phyloP scores from a whole-genome alignment of 1,140 invertebrate species.

The Zaprionus africanus region DNA sequence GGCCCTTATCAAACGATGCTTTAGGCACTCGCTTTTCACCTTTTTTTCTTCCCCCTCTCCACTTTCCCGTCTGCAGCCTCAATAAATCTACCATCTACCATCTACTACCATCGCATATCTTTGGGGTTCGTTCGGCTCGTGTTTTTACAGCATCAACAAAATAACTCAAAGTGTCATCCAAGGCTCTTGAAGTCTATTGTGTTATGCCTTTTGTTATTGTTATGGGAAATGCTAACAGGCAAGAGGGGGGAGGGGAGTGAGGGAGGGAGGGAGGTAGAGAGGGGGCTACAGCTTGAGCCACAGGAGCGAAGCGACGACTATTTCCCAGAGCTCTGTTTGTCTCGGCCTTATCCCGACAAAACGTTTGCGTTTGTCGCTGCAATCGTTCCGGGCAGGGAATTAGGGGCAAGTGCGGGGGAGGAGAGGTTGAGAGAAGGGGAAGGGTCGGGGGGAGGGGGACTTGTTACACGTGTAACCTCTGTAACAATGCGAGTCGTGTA shows the following conservation, averaged over 20 bases:
- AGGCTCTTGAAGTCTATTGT: conserved; percentile 80
- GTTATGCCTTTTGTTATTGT: conserved; percentile 62
- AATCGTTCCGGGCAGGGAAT: conserved; percentile 43
- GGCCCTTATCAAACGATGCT: conserved; percentile 64
- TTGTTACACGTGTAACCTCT: conserved; percentile 66
- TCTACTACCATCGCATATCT: conserved; percentile 70
- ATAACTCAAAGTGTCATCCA: conserved; percentile 80
- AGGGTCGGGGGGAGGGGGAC: not conserved
- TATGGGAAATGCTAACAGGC: conserved; percentile 23
- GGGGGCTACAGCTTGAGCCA: not conserved
- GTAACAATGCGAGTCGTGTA: conserved; percentile 39
- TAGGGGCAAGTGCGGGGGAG: not conserved
- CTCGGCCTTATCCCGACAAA: conserved; percentile 64
- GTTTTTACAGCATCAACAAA: conserved; percentile 77
- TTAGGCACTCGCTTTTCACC: conserved; percentile 46
- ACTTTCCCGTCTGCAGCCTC: conserved; percentile 8
- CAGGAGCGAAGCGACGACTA: conserved; percentile 9
- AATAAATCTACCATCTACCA: conserved; percentile 62
- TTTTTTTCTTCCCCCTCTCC: conserved; percentile 26
- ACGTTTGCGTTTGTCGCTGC: conserved; percentile 57
- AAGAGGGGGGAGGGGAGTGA: not conserved
- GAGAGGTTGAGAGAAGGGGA: not conserved
- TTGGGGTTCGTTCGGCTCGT: conserved; percentile 36
- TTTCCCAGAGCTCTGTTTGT: conserved; percentile 22
- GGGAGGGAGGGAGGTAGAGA: not conserved